Conservation (phyloP, 2,113 vertebrate genomes). For the Numida meleagris region DNA sequence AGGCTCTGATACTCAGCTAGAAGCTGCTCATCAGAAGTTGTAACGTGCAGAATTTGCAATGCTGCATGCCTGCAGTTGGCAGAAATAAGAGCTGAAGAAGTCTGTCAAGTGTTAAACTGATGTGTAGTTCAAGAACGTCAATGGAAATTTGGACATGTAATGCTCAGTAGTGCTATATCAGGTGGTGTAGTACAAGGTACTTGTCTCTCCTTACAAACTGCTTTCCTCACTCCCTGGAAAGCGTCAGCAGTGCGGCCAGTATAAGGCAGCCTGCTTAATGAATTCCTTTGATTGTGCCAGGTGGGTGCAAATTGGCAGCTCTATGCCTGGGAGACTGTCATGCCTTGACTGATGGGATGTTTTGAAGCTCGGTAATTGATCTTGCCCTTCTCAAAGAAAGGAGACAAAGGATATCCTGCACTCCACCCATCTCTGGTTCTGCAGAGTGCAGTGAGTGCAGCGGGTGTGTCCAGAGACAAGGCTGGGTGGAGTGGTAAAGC, state of each 20-base stretch:
- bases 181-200: not conserved
- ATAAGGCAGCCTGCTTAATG: not conserved
- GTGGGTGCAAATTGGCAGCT: not conserved
- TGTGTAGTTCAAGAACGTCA: not conserved
- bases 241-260: not conserved
- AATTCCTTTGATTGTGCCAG: not conserved
- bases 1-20: not conserved
- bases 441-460: rapidly evolving
- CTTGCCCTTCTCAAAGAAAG: not conserved
- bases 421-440: too few relatives aligned
- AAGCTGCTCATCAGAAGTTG: not conserved
- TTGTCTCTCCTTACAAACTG: not conserved
- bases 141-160: not conserved
- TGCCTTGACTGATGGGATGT: rapidly evolving
- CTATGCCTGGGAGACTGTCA: rapidly evolving
- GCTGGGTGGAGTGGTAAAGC: not conserved
- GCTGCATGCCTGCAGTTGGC: not conserved
- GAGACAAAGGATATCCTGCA: not conserved
- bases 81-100: not conserved
- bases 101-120: not conserved
- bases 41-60: rapidly evolving
- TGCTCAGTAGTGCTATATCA: not conserved
- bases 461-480: rapidly evolving
- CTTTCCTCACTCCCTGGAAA: not conserved
- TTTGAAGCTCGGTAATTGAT: not conserved